Conservation (phyloP, 2,113 vertebrate genomes). For the Bothrops jararaca region DNA sequence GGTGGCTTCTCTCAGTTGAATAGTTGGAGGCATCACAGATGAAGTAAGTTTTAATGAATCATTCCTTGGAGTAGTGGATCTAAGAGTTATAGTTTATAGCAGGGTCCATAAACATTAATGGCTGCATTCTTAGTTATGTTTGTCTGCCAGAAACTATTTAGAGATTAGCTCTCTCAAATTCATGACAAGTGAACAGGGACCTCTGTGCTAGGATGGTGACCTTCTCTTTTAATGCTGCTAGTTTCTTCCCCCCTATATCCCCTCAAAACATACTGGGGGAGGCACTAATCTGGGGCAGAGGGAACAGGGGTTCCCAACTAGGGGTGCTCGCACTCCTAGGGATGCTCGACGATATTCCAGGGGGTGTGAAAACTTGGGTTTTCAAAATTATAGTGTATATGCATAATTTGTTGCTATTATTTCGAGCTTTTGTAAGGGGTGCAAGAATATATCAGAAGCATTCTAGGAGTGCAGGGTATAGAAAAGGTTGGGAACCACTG, state of each 20-base stretch:
- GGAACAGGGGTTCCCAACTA: neutral
- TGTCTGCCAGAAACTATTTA: neutral
- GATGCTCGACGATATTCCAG: no score
- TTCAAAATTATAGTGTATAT: no score
- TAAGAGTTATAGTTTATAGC: neutral
- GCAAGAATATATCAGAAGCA: no score
- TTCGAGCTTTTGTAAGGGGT: no score
- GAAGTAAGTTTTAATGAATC: neutral
- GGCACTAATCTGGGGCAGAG: neutral
- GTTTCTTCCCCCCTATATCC: neutral
- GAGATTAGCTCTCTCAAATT: neutral
- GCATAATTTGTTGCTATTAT: no score
- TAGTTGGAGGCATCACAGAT: conserved; percentile 5
- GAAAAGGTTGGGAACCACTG: no score
- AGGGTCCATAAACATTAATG: conserved; percentile 2
- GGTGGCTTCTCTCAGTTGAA: neutral
- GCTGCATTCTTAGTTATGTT: neutral
- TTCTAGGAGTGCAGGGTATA: no score
- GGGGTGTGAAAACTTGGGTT: no score
- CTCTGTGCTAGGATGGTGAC: neutral
- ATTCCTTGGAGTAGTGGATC: neutral
- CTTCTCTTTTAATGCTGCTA: neutral
- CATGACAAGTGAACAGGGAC: accelerated
- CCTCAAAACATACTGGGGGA: neutral
- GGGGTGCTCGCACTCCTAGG: no score